Base-by-base conservation (phyloP, 2,888 invertebrate species). In the Malthinus flaveolus region DNA sequence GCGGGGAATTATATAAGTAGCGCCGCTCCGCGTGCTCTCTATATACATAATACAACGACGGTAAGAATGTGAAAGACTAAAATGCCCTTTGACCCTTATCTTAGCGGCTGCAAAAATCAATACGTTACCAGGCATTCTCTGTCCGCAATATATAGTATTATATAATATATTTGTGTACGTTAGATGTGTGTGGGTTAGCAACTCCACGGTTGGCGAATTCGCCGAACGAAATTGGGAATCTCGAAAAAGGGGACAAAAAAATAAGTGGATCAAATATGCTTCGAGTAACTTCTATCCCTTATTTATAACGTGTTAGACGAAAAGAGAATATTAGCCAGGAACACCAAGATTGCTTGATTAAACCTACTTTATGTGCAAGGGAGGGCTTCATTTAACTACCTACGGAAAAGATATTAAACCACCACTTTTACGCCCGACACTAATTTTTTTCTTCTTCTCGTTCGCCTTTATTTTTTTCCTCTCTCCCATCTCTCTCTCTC, bases 31-130 rank as follows among this genome's bases (percentile, higher is more conserved):
- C 34, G 32, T 11, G 23, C 32, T 45, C 23, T 2, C 23, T 23
- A 23, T 23, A 23, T 23, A 10, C 12, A 42, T 31, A 51, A 39
- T 32, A 42, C 51, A 23, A 31, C 32, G 42, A 45, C 9, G 15
- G 56, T 56, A 61, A 56, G 54, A 61, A 57, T 49, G 47, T 53
- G 42, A 57, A 62, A 67, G 68, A 68, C 63, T 63, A 62, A 69
- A 71, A 69, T 75, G 75, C 75, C 75, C 75, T 75, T 73, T 76
- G 77, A 76, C 76, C 77, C 75, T 74, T 72, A 75, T 77, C 74
- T 75, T 74, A 71, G 74, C 74, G 74, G 73, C 71, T 75, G 65
- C 70, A 73, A 73, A 76, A 77, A 77, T 77, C 77, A 76, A 77
- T 77, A 77, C 73, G 68, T 72, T 71, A 71, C 69, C 71, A 65